Percentiles rank a stretch among this genome's conserved stretches.
Conservation (phyloP, 2,113 vertebrate species). For the Oplegnathus fasciatus region DNA sequence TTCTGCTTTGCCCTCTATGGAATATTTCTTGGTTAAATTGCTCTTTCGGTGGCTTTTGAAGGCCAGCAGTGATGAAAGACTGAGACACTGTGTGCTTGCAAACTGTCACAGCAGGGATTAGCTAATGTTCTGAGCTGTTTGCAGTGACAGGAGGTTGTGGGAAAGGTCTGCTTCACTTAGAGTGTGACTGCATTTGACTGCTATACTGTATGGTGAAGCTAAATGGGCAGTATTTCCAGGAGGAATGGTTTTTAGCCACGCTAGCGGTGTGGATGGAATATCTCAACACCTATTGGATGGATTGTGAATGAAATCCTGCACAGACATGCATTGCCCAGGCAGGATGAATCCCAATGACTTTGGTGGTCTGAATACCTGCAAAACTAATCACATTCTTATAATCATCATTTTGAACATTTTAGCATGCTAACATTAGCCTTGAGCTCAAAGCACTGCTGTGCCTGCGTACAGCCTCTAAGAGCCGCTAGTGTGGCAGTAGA, state of each 20-base stretch:
- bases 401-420: background rate
- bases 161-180: constrained; percentile 48
- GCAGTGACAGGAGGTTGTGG: constrained; percentile 37
- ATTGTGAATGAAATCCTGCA: background rate
- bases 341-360: background rate
- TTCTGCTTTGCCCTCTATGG: constrained; percentile 10
- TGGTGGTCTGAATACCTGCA: background rate
- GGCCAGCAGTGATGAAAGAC: constrained; percentile 31
- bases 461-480: background rate
- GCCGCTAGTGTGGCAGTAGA: background rate
- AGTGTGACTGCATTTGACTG: constrained; percentile 41
- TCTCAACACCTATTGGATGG: background rate
- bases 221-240: background rate
- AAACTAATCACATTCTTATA: background rate
- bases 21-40: constrained; percentile 28
- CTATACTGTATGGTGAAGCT: background rate
- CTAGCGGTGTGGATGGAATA: background rate
- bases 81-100: constrained; percentile 22
- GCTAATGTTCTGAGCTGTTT: constrained; percentile 37
- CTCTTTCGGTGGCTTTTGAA: constrained; percentile 47
- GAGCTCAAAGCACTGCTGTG: background rate
- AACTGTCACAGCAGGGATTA: constrained; percentile 43
- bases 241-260: background rate
- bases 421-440: background rate
- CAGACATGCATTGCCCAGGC: background rate